These are phyloP conservation scores for Agrochola circellaris DNA, from an alignment of 2,888 invertebrate species.

Conservation along the genomic window DNA sequence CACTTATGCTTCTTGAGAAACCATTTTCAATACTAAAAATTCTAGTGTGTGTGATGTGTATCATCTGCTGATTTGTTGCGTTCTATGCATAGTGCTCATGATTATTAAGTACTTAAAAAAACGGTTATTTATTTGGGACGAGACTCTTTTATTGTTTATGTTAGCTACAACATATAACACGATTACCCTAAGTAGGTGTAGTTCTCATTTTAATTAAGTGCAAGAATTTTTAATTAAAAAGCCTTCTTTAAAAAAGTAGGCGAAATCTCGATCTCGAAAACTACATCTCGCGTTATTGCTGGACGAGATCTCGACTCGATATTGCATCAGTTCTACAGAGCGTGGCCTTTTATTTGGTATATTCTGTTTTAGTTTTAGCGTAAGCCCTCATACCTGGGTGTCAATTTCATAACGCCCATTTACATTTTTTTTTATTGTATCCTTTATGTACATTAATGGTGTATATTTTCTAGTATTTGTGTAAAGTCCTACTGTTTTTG, in stretches of 20 bases:
- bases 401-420: neutral
- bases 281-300: neutral
- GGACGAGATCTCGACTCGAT: neutral
- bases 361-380: no score
- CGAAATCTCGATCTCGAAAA: neutral
- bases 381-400: neutral
- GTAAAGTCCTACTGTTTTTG: neutral
- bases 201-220: neutral
- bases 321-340: neutral
- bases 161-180: neutral
- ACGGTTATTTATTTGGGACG: neutral
- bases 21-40: no score
- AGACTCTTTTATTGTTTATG: neutral
- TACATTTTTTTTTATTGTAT: neutral
- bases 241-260: neutral
- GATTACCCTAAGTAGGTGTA: neutral
- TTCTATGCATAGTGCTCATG: no score
- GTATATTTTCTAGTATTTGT: conserved; percentile 7
- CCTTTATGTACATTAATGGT: neutral
- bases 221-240: neutral
- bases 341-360: neutral
- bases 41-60: neutral
- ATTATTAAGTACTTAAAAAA: neutral
- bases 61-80: neutral
- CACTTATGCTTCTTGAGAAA: neutral